Base-by-base conservation (phyloP, 2,113 vertebrate species). In the Syngnathus floridae region DNA sequence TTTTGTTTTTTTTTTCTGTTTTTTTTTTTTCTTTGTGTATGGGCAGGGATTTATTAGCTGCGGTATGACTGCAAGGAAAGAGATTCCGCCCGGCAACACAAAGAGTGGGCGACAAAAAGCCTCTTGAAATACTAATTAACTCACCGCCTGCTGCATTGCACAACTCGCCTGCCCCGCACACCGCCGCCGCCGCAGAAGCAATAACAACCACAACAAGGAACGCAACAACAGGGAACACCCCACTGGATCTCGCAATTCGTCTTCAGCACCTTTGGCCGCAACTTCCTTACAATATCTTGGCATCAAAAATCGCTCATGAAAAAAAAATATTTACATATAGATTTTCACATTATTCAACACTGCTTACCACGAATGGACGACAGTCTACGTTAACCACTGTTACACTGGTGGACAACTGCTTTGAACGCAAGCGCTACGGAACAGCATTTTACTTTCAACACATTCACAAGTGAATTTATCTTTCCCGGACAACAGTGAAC, bases 51-150 rank as follows among this genome's bases (percentile, higher is more conserved):
- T 56, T 35, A 56, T 56, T 35, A 35, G 54, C 54, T 35, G 54
- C 54, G 17, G 70, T 62, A 62, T 57, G 71, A 38, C 54, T 41
- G 56, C 8, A 17, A 59, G 57, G 40, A 36, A 8, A 61, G 40
- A 16, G 12, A 61, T 61, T 26, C 59, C 40, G 59, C 38, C 38
- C 40, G 19, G 59, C 72, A 59, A 74, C 64, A 66, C 65, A 69
- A 17, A 78, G 58, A 61, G 21, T 26, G 59, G 59, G 38, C 58
- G 26, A 49, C 62, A 65, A 63, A 78, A 66, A 49, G 48, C 64
- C 63, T 74, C 73, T 75, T 83, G 83, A 81, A 78, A 87, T 79
- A 84, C 86, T 83, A 76, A 87, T 90, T 79, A 75, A 55, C 19
- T 72, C 73, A 13, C 52, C 13, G 52, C 70, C 71, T 87, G 72